Evolutionary conservation across 2,797 vertebrate genomes (phyloP).

Genomic region (Uromys caudimaculatus): DNA sequence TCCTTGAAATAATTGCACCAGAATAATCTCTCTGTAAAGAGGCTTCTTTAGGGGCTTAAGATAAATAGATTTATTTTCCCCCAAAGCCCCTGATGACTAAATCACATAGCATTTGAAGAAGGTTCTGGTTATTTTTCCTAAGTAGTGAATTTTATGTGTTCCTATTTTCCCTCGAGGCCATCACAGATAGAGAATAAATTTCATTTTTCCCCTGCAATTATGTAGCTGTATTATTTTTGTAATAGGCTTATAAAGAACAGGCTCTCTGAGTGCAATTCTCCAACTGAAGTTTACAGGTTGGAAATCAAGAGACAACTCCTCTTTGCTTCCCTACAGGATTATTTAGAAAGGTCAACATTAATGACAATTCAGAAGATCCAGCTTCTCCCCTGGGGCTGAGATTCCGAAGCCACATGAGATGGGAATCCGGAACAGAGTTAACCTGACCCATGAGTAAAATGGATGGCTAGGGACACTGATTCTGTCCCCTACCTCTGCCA

Average conservation of each 20-base stretch:
- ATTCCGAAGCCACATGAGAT: neutral
- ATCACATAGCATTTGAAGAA: conserved; percentile 63
- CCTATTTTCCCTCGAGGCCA: conserved; percentile 75
- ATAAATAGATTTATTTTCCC: conserved; percentile 67
- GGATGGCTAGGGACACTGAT: neutral
- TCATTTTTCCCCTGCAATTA: conserved; percentile 76
- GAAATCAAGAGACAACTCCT: conserved; percentile 70
- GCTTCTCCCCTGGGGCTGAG: conserved; percentile 32
- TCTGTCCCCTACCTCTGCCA: neutral
- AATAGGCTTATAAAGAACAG: conserved; percentile 74
- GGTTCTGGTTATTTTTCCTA: conserved; percentile 73
- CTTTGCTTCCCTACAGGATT: conserved; percentile 37
- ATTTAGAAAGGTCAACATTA: conserved; percentile 60
- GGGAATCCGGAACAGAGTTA: neutral
- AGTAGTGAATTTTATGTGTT: conserved; percentile 66
- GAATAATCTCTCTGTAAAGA: conserved; percentile 69
- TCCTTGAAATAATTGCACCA: conserved; percentile 74
- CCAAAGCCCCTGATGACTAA: conserved; percentile 64
- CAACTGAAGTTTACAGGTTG: conserved; percentile 68
- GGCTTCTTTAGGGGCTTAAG: conserved; percentile 73
- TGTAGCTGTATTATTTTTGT: conserved; percentile 78
- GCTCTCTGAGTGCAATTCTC: conserved; percentile 55
- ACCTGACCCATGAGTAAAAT: neutral
- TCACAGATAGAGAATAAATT: conserved; percentile 74
- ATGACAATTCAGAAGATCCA: conserved; percentile 65